Evolutionary conservation across 2,113 vertebrate species (phyloP), one percentile per base, ranked within the genome.

Genomic region (Triplophysa siluroides): DNA sequence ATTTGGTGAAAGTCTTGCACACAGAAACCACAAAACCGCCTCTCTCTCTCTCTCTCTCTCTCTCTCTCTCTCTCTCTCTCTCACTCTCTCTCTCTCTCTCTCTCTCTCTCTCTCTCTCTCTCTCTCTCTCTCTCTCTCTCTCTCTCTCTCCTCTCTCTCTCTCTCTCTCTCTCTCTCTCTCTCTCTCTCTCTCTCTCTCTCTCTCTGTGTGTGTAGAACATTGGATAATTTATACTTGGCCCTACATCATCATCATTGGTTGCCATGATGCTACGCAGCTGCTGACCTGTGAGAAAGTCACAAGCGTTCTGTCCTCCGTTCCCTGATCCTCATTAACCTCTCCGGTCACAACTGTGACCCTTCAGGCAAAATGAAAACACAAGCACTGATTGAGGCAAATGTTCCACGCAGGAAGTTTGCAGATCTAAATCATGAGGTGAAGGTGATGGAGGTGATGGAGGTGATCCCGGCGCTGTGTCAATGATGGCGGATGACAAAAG

Each of bases 281-380:
- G 47, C 47, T 43, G 78, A 73, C 38, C 43, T 16, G 8, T 23
- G 33, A 65, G 29, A 56, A 38, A 58, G 16, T 70, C 11, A 50
- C 58, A 72, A 58, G 29, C 33, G 19, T 14, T 63, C 8, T 29
- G 65, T 5, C 24, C 68, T 77, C 65, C 24, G 73, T 78, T 47
- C 21, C 33, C 13, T 68, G 75, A 64, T 74, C 76, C 79, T 84
- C 70, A 12, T 84, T 79, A 84, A 84, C 79, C 83, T 61, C 43
- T 67, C 38, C 24, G 6, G 74, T 56, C 79, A 75, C 50, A 78
- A 78, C 65, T 21, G 24, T 11, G 19, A 61, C 45, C 58, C 71
- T 71, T 43, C 63, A 78, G 69, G 47, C 64, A 60, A 73, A 29
- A 81, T 50, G 33, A 47, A 81, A 78, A 78, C 73, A 81, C 3